A percentile compares a stretch with the other conserved stretches of the same genome.
phyloP scores from a whole-genome alignment of 2,797 vertebrate species.

The Chiroxiphia lanceolata region DNA sequence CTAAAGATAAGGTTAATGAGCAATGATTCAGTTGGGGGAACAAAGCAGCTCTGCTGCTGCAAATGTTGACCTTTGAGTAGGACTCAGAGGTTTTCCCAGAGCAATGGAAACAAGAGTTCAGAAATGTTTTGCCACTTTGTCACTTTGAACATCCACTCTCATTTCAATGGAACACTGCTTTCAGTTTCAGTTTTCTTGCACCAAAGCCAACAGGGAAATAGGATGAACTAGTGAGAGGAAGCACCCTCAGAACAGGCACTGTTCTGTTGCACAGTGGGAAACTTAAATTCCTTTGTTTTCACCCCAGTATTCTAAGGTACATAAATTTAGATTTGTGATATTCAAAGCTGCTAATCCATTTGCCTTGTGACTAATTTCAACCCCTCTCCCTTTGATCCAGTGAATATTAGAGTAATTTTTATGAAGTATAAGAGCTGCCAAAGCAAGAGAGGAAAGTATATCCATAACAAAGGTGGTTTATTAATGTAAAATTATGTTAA shows the following conservation, averaged over 20 bases:
- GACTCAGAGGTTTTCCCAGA: not conserved
- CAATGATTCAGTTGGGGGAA: not conserved
- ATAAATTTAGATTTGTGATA: not conserved
- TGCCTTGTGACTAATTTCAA: not conserved
- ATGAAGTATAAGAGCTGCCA: not conserved
- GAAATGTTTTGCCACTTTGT: not conserved
- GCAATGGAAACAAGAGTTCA: not conserved
- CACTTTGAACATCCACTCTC: not conserved
- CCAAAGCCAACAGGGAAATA: not conserved
- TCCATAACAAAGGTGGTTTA: not conserved
- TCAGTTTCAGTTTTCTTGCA: not conserved
- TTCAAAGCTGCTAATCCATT: not conserved
- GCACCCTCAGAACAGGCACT: not conserved
- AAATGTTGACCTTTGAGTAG: not conserved
- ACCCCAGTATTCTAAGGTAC: not conserved
- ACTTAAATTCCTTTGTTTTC: not conserved
- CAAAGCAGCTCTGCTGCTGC: not conserved
- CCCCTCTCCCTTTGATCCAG: not conserved
- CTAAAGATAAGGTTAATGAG: conserved; percentile 21
- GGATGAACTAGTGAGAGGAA: not conserved
- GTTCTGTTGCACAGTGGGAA: not conserved
- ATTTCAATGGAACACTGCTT: not conserved
- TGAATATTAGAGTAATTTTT: not conserved
- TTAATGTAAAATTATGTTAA: not conserved
- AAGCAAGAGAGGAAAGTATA: not conserved